Conservation (phyloP, 2,888 invertebrate species). For the Drosophila borealis region DNA sequence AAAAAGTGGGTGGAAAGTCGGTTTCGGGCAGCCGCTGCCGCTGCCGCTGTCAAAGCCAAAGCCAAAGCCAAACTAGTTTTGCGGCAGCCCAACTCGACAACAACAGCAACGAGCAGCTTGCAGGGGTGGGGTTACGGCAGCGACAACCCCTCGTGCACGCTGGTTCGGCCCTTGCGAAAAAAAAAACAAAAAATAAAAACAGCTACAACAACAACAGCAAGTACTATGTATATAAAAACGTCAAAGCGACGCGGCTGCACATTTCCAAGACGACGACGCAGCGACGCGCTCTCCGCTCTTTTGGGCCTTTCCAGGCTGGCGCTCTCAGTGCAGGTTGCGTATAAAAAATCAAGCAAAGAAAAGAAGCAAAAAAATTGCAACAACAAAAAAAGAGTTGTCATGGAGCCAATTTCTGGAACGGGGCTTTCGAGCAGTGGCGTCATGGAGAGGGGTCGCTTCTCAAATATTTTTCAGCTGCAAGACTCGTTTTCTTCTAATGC, state of each 20-base stretch:
- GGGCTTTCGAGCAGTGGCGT: constrained; percentile 22
- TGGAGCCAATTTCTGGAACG: constrained; percentile 43
- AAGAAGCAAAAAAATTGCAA: constrained; percentile 11
- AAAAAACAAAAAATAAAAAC: too few relatives aligned
- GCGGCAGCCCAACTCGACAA: constrained; percentile 64
- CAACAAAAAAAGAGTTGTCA: constrained; percentile 66
- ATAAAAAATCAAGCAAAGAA: constrained; percentile 25
- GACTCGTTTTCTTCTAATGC: too few relatives aligned
- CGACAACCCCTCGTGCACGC: constrained; percentile 26
- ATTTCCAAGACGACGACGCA: constrained; percentile 54
- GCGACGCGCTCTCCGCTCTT: constrained; percentile 38
- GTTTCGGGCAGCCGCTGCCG: constrained; percentile 49
- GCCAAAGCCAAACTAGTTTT: constrained; percentile 78
- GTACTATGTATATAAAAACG: constrained; percentile 2
- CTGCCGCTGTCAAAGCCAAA: constrained; percentile 40
- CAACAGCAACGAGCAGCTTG: constrained; percentile 17
- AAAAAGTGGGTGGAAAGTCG: constrained; percentile 77
- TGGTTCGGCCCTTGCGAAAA: too few relatives aligned
- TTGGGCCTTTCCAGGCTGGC: constrained; percentile 61
- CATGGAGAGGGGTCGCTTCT: neutral
- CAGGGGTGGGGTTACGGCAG: neutral
- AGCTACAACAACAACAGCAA: constrained; percentile 6
- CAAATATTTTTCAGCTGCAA: neutral
- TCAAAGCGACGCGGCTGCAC: constrained; percentile 47
- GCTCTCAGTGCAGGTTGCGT: constrained; percentile 44